A percentile compares a stretch with the other conserved stretches of the same genome.
phyloP scores from a whole-genome alignment of 2,888 invertebrate species.

The Aplocera efformata region DNA sequence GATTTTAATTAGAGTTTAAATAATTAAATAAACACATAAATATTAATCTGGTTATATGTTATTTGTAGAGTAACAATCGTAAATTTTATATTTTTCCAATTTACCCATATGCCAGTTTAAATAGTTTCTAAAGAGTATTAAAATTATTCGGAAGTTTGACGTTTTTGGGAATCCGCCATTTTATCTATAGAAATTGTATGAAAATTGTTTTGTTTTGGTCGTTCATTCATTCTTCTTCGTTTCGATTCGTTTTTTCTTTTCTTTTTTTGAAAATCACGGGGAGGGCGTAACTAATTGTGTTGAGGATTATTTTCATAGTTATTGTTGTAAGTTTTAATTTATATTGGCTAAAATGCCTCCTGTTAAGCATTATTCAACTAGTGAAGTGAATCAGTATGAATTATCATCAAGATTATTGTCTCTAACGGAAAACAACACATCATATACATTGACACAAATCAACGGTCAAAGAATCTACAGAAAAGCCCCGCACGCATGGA shows the following conservation, averaged over 20 bases:
- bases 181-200: conserved; percentile 34
- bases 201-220: conserved; percentile 31
- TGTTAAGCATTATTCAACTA: conserved; percentile 72
- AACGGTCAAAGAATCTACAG: conserved; percentile 86
- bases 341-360: conserved; percentile 68
- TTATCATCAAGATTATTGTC: conserved; percentile 75
- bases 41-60: too few relatives aligned
- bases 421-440: conserved; percentile 73
- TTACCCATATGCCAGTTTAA: too few relatives aligned
- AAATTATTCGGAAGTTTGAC: conserved; percentile 8
- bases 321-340: conserved; percentile 68
- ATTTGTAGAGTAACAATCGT: too few relatives aligned
- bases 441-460: conserved; percentile 80
- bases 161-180: conserved; percentile 43
- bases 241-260: conserved; percentile 39
- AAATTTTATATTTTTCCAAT: too few relatives aligned
- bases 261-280: conserved; percentile 54
- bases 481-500: conserved; percentile 78
- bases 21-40: too few relatives aligned
- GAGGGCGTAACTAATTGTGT: conserved; percentile 40
- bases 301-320: conserved; percentile 54
- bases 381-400: conserved; percentile 78
- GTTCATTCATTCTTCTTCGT: conserved; percentile 39
- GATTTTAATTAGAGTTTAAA: too few relatives aligned
- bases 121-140: too few relatives aligned